These are phyloP conservation scores for Euphonia xanthogaster DNA, from an alignment of 2,797 vertebrate genomes.

Conservation along the genomic window DNA sequence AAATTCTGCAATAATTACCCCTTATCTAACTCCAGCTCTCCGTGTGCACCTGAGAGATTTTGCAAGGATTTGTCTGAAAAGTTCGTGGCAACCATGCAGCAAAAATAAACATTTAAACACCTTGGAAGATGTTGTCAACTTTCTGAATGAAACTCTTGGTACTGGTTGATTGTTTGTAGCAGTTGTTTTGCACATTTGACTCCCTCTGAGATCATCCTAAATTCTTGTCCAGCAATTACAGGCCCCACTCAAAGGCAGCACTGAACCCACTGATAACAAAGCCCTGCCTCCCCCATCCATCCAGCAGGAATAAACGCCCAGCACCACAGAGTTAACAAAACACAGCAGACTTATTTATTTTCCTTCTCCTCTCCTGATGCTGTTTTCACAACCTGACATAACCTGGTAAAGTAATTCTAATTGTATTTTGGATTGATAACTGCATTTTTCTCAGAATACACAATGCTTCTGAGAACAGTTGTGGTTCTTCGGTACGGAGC, in stretches of 20 bases:
- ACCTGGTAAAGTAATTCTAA: constrained; percentile 63
- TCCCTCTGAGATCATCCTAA: background rate
- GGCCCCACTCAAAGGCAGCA: background rate
- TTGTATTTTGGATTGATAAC: constrained; percentile 61
- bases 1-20: background rate
- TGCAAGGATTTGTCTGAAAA: background rate
- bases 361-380: constrained; percentile 37
- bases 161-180: background rate
- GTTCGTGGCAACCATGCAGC: background rate
- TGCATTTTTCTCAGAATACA: constrained; percentile 41
- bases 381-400: constrained; percentile 59
- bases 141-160: background rate
- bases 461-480: constrained; percentile 12
- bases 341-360: constrained; percentile 31
- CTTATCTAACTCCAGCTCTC: background rate
- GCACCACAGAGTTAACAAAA: background rate
- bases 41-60: background rate
- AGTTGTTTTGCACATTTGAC: background rate
- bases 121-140: background rate
- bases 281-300: background rate
- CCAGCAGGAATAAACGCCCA: background rate
- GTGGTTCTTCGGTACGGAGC: background rate
- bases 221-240: background rate
- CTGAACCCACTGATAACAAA: background rate
- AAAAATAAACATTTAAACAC: background rate